Percentiles rank a stretch among this genome's conserved stretches.
These are phyloP conservation scores for Anomalospiza imberbis DNA, from an alignment of 2,797 vertebrate species.

Conservation along the genomic window DNA sequence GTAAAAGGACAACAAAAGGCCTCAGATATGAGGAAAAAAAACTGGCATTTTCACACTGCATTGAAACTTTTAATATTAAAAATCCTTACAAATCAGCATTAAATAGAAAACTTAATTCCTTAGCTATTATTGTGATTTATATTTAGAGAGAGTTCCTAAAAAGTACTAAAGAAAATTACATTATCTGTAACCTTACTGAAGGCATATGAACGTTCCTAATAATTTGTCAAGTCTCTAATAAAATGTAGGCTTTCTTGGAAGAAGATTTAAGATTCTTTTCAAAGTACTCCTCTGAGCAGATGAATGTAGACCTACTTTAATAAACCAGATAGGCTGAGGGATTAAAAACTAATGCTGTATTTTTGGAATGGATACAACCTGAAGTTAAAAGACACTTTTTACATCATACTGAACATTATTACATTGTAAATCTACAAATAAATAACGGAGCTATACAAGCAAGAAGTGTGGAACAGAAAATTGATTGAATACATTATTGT, in stretches of 20 bases:
- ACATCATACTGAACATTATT: not conserved
- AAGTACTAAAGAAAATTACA: not conserved
- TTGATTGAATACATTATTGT: not conserved
- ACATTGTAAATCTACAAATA: not conserved
- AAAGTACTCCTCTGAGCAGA: not conserved
- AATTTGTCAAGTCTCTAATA: not conserved
- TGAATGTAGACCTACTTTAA: conserved; percentile 3
- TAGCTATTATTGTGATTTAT: not conserved
- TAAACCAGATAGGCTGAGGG: not conserved
- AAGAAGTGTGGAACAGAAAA: not conserved
- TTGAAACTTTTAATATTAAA: not conserved
- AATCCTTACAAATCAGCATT: not conserved
- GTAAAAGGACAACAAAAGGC: not conserved
- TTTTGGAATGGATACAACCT: not conserved
- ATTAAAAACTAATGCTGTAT: not conserved
- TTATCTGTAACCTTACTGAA: not conserved
- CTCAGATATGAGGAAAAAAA: not conserved
- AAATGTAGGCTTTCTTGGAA: not conserved
- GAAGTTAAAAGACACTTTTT: not conserved
- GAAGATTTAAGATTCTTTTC: not conserved
- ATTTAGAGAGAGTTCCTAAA: not conserved
- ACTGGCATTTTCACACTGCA: not conserved
- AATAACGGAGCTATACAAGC: not conserved
- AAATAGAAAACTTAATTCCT: not conserved
- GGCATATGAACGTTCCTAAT: not conserved